Evolutionary conservation across 92 coral and sea anemone species (phyloP), one percentile per base, ranked within the genome.

Genomic region (Phenganax marumi): DNA sequence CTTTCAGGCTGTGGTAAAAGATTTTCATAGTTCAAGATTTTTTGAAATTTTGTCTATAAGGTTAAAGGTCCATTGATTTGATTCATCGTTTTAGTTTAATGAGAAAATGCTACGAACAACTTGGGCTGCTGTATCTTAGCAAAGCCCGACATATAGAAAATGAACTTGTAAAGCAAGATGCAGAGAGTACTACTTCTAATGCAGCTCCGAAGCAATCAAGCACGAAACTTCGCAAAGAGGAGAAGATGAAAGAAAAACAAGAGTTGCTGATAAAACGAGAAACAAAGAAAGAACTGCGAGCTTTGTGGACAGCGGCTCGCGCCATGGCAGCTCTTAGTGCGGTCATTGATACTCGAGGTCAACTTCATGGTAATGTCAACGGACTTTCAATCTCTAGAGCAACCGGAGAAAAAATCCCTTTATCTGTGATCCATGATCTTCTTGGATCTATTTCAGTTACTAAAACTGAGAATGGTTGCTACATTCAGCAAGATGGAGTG

Each of bases 371-470:
- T 8, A 91, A 96, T 65, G 90, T 95, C 50, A 89, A 97, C 4
- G 87, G 89, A 17, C 81, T 95, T 25, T 77, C 77, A 21, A 88
- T 95, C 70, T 82, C 94, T 12, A 87, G 90, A 64, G 90, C 76
- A 63, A 82, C 95, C 24, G 98, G 97, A 8, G 51, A 65, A n/a
- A 84, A 88, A 7, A 79, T 95, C 7, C 98, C 98, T 64, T 87
- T 75, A 33, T 82, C 88, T 53, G 98, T 92, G 70, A 86, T 95
- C 77, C 91, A 90, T 71, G 98, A 95, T 68, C 87, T 95, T 24
- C 86, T 95, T 25, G 98, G 98, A n/a, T 91, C 98, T 9, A 91
- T 90, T 74, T 93, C 93, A 69, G 85, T 92, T 83, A 84, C 86
- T 22, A 69, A 33, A 18, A 46, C 87, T 8, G 93, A 90, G 26